phyloP scores from a whole-genome alignment of 2,113 vertebrate genomes.

The Setophaga coronata region DNA sequence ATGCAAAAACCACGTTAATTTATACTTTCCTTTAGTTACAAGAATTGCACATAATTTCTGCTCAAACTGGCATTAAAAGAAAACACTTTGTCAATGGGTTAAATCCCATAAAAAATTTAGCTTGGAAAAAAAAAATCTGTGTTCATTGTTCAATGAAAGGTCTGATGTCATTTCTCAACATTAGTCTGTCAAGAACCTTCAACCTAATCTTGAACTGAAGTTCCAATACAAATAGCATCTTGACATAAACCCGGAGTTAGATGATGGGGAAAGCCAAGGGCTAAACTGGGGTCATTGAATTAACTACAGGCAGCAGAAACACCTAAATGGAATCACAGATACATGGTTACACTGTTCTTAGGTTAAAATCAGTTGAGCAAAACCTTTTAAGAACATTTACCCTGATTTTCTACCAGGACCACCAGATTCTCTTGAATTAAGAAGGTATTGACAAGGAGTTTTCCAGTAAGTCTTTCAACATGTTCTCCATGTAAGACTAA shows the following conservation, averaged over 20 bases:
- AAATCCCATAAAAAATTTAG: not conserved
- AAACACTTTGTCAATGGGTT: not conserved
- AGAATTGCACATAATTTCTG: not conserved
- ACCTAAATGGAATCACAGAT: not conserved
- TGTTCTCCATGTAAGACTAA: not conserved
- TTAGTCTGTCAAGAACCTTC: not conserved
- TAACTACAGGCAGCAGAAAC: not conserved
- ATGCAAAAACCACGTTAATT: not conserved
- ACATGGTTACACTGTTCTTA: accelerated
- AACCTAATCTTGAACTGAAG: not conserved
- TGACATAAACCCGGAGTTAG: not conserved
- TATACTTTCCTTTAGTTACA: not conserved
- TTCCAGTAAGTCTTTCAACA: not conserved
- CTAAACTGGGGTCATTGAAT: no score
- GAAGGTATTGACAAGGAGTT: accelerated
- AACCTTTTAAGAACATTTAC: not conserved
- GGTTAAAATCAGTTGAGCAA: not conserved
- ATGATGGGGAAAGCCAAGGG: not conserved
- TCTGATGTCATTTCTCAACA: not conserved
- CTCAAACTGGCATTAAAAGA: not conserved
- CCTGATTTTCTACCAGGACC: not conserved
- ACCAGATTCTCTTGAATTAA: accelerated
- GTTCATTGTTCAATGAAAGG: not conserved
- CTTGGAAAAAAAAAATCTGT: not conserved
- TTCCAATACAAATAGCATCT: not conserved